phyloP scores from a whole-genome alignment of 2,888 invertebrate genomes.

The Rhingia campestris region DNA sequence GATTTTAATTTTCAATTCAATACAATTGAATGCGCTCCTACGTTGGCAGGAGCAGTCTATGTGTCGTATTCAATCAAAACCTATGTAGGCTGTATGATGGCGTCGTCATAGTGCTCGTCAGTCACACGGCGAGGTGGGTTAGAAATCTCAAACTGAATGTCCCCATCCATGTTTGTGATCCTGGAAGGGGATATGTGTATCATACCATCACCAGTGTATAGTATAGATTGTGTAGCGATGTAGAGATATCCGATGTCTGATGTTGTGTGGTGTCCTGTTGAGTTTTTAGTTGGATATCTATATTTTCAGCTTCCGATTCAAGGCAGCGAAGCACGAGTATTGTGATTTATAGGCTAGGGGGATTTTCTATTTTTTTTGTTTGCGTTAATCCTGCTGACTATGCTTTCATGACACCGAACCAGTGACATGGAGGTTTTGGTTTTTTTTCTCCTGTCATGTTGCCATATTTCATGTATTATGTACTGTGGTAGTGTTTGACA shows the following conservation, averaged over 20 bases:
- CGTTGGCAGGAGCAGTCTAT: not conserved
- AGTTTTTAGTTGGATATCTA: not conserved
- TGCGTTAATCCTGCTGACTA: constrained; percentile 34
- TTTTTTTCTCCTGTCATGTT: constrained; percentile 8
- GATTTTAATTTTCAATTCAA: constrained; percentile 61
- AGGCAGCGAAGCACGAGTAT: constrained; percentile 20
- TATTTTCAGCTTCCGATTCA: constrained; percentile 32
- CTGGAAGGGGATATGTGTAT: not conserved
- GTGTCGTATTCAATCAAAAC: not conserved
- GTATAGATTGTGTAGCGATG: constrained; percentile 15
- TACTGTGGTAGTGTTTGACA: constrained; percentile 41
- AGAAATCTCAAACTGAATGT: constrained; percentile 23
- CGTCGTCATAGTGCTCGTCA: constrained; percentile 31
- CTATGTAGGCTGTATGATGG: not conserved
- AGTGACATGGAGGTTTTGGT: constrained; percentile 1
- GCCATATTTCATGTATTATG: constrained; percentile 45
- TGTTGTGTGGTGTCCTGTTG: constrained; percentile 8
- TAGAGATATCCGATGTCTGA: constrained; percentile 16
- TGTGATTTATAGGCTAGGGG: constrained; percentile 65
- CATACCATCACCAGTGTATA: too few relatives aligned
- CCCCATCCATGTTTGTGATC: constrained; percentile 21
- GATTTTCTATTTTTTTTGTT: constrained; percentile 18
- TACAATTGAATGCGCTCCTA: constrained; percentile 33
- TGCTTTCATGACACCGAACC: constrained; percentile 18
- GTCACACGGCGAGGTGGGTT: constrained; percentile 19